Base-by-base conservation (phyloP, 2,888 invertebrate genomes). In the Noctua comes region DNA sequence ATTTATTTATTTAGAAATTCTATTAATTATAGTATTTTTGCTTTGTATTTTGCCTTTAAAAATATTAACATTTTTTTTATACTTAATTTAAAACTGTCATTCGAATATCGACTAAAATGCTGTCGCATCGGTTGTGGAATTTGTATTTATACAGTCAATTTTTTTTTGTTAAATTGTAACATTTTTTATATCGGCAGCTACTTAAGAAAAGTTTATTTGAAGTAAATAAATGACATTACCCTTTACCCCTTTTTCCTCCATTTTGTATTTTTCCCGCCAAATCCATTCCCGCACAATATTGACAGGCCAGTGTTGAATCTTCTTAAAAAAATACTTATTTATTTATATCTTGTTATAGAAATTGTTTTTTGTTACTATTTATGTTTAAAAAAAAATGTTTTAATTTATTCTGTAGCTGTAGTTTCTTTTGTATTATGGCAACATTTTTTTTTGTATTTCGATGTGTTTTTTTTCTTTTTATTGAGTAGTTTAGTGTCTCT, bases 241-340 rank as follows among this genome's bases (percentile, higher is more conserved):
- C 81, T 78, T 80, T 76, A 73, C 82, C 88, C 76, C 84, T 73
- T 40, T 57, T 71, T 80, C 90, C 87, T 68, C 76, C 89, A 89
- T 87, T 88, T 88, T 85, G 79, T 82, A 79, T 84, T 71, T 83
- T 82, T 88, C 90, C 91, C 90, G 80, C 85, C 88, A 85, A 80
- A 54, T 89, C 93, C 92, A 65, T 81, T 93, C 91, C 91, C 81
- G 88, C 90, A 93, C 97, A 97, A 97, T 97, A 97, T 97, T 97
- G 97, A 97, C 97, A 97, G 97, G 92, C 96, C 97, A 94, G 97
- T 97, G 97, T 97, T 97, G 97, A 95, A 94, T 95, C 95, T 95
- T 94, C 94, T 80, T 90, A 81, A 90, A 90, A 90, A 95, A 87
- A 96, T 93, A 94, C 94, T 91, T 95, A 94, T 96, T 95, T 96